phyloP scores from a whole-genome alignment of 2,797 vertebrate species.

The Oreochromis mossambicus region DNA sequence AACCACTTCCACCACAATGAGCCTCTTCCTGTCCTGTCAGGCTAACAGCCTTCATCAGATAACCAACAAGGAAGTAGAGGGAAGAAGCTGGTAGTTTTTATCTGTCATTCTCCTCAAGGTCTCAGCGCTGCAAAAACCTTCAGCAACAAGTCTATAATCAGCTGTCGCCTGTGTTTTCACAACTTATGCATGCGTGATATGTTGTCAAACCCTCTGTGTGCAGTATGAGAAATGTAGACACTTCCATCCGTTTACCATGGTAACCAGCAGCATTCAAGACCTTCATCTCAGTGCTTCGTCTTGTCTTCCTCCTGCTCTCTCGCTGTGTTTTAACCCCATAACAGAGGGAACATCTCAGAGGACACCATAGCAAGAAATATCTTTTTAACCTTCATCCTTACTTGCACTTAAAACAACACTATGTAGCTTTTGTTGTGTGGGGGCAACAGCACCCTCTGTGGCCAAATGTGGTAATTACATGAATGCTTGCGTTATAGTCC shows the following conservation, averaged over 20 bases:
- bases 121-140: background rate
- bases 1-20: conserved; percentile 36
- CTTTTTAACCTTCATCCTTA: background rate
- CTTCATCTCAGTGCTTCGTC: background rate
- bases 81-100: conserved; percentile 1
- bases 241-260: conserved; percentile 28
- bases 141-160: background rate
- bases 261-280: conserved; percentile 7
- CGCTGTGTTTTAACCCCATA: background rate
- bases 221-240: background rate
- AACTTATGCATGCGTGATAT: background rate
- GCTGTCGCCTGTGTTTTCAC: background rate
- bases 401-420: background rate
- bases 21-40: conserved; percentile 58
- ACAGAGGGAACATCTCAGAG: background rate
- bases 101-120: background rate
- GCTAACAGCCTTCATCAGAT: background rate
- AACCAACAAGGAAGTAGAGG: conserved; percentile 33
- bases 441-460: background rate
- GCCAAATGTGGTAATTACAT: background rate
- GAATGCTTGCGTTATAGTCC: background rate
- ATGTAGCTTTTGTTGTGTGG: background rate
- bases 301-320: background rate
- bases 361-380: background rate
- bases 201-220: background rate